Base-by-base conservation (phyloP, 2,888 invertebrate genomes). In the Liodrosophila aerea region DNA sequence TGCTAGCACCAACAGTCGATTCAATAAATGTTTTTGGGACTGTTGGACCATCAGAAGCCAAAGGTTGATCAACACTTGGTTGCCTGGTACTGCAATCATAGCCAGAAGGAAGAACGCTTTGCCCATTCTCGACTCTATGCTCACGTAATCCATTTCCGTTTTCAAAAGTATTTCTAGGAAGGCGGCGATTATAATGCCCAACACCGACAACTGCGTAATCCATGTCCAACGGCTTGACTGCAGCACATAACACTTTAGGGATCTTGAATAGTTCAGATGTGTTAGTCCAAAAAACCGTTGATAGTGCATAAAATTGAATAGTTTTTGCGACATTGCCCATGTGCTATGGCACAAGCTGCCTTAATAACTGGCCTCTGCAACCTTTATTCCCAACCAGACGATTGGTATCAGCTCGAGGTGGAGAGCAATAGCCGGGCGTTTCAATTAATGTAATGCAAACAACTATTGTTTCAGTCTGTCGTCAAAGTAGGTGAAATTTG, bases 261-360 rank as follows among this genome's bases (percentile, higher is more conserved):
- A 11, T 13, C 2, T 39, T 2, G 53, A 65, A 22, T 46, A 71
- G 1, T 39, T 27, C 11, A 67, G 37, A 34, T 64, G 11, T 11
- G 27, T 50, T n/a, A 71, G 29, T 9, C 71, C 72, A 27, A 68
- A 37, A 15, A 22, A 47, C 0, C 71, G 52, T 7, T 68, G 71
- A n/a, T 64, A 71, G 15, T 29, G 18, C 31, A 70, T 7, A 15
- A 29, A 18, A 0, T 15, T 11, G 5, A 69, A 7, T 8, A 50
- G 33, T 12, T 11, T 13, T 1, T 8, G 9, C 13, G 27, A 11
- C 36, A 50, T 50, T 41, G 4, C 33, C 1, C 11, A 11, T 45
- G 34, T 57, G 36, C n/a, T 49, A 27, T 33, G 36, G 4, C 8
- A 11, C 18, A 52, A 12, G 16, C 31, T 37, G 18, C 1, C 5